Evolutionary conservation across 2,888 invertebrate genomes (phyloP).

Genomic region (Reticulitermes lucifugus): DNA sequence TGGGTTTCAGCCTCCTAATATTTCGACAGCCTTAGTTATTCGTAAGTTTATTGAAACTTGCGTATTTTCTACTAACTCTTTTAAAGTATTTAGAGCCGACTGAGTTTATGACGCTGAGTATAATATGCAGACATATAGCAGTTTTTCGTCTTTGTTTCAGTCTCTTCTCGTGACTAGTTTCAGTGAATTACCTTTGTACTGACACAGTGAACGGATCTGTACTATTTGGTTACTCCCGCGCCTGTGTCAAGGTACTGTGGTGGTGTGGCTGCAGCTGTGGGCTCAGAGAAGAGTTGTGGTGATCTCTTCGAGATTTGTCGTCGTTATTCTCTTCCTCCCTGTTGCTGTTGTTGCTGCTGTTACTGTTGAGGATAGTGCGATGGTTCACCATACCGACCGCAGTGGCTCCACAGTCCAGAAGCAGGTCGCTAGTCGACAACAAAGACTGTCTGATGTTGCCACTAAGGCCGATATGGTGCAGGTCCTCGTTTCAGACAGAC

Average conservation of each 20-base stretch:
- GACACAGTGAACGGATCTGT: neutral
- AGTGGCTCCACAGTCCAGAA: constrained; percentile 43
- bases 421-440: constrained; percentile 35
- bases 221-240: neutral
- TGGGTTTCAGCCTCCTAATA: neutral
- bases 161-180: constrained; percentile 1
- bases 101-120: neutral
- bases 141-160: neutral
- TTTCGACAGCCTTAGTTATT: neutral
- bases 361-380: neutral
- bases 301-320: neutral
- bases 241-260: neutral
- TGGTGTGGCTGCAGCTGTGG: neutral
- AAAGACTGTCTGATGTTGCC: constrained; percentile 21
- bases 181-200: neutral
- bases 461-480: constrained; percentile 42
- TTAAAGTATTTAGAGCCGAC: neutral
- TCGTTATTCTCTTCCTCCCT: constrained; percentile 2
- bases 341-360: neutral
- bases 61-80: neutral
- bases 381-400: constrained; percentile 15
- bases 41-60: neutral
- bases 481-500: constrained; percentile 53
- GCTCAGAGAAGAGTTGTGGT: constrained; percentile 10
- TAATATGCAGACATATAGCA: neutral